Base-by-base conservation (phyloP, 2,797 vertebrate species). In the Orientallactaga sibirica region DNA sequence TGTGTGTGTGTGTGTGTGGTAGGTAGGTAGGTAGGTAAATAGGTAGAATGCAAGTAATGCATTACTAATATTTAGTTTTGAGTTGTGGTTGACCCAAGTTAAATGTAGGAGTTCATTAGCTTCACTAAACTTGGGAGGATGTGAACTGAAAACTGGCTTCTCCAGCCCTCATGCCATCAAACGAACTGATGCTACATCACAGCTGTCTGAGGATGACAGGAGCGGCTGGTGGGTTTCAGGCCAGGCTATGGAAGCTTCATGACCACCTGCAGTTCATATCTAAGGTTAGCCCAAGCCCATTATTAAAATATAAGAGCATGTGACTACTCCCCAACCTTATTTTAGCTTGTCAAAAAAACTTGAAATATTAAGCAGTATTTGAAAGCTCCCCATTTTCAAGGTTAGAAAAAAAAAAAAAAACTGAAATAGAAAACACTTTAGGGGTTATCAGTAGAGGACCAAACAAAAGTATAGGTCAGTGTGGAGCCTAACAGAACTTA, bases 11-110 rank as follows among this genome's bases (percentile, higher is more conserved):
- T 48, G 48, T 48, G 48, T 48, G 48, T 48, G 48, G 7, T 8
- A 48, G 48, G 48, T 48, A 48, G 48, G 10, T 48, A 48, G 48
- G 7, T 48, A 48, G 43, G 43, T 48, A 48, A 9, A 9, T 55
- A 85, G 43, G 22, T 84, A 94, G 27, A 90, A 64, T 78, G 20
- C 11, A 88, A 24, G 58, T 11, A 81, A n/a, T 70, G 33, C 92
- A 41, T 90, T 52, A 61, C 7, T 66, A 77, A 74, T 85, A 75
- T 78, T 90, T 80, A 81, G n/a, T 67, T 1, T 81, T 81, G 27
- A 55, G 48, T n/a, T 81, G 5, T 68, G 19, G 24, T 55, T 84
- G 16, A 19, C 33, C 93, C 41, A 80, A 82, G 64, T 20, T 66
- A 81, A 92, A 73, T 43, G 89, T n/a, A 81, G 79, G 52, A 73